These are phyloP conservation scores for Eulemur coronatus DNA, from an alignment of 2,797 vertebrate species.

Conservation along the genomic window DNA sequence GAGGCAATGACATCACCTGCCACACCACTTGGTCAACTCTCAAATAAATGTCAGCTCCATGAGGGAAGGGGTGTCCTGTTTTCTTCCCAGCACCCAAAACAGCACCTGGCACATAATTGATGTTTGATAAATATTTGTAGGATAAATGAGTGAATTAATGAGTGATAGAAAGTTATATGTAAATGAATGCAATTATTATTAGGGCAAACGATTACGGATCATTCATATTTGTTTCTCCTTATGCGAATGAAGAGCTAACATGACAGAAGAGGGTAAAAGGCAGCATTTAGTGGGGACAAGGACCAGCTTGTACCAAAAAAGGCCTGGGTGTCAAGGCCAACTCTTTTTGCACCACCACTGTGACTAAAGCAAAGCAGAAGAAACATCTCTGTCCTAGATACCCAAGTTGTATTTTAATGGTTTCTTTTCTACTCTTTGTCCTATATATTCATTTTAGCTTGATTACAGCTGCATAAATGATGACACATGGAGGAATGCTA, in stretches of 20 bases:
- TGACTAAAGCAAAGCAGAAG: not conserved
- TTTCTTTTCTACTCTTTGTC: not conserved
- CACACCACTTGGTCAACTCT: not conserved
- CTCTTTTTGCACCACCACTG: not conserved
- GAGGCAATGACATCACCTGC: not conserved
- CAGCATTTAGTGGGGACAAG: not conserved
- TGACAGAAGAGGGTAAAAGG: too few species aligned
- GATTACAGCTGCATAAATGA: not conserved
- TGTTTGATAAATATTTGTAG: not conserved
- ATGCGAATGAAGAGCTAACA: not conserved
- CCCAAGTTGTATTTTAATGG: not conserved
- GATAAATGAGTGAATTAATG: not conserved
- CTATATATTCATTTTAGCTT: not conserved
- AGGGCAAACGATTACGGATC: rapidly evolving
- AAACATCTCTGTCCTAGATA: not conserved
- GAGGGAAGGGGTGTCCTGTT: not conserved
- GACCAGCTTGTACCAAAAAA: not conserved
- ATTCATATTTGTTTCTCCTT: not conserved
- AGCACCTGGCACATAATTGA: not conserved
- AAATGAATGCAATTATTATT: not conserved
- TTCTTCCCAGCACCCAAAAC: not conserved
- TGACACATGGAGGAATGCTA: not conserved
- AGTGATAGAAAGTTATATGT: not conserved
- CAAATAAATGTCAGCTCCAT: not conserved
- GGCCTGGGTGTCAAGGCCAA: not conserved